Conservation (phyloP, 2,797 vertebrate genomes). For the Pogoniulus pusillus region DNA sequence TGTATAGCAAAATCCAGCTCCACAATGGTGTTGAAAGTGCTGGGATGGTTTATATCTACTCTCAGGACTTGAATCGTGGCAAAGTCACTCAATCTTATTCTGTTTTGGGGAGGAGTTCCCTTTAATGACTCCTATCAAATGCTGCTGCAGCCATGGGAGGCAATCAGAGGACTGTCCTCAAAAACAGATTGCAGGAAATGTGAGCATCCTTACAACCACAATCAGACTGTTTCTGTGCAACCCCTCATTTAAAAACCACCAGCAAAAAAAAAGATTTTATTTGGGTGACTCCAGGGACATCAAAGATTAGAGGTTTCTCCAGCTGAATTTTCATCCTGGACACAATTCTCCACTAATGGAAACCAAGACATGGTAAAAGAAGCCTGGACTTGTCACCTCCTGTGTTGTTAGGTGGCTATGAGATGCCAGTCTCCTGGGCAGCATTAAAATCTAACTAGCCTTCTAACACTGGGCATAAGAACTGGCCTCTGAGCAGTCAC, state of each 20-base stretch:
- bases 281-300: background rate
- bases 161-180: background rate
- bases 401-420: background rate
- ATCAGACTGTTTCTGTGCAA: background rate
- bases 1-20: conserved; percentile 13
- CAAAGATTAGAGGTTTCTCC: background rate
- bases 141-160: background rate
- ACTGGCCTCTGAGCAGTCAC: background rate
- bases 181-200: background rate
- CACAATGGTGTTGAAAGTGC: conserved; percentile 22
- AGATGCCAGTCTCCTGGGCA: background rate
- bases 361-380: background rate
- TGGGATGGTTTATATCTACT: conserved; percentile 18
- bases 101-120: conserved; percentile 8
- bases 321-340: background rate
- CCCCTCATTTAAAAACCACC: background rate
- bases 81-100: conserved; percentile 24
- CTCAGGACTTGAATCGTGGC: background rate
- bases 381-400: background rate
- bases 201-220: background rate
- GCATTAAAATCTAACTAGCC: background rate
- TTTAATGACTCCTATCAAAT: background rate
- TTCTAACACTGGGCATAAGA: background rate
- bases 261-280: background rate
- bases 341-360: background rate